Conservation (phyloP, 2,113 vertebrate species). For the Hypomesus transpacificus region DNA sequence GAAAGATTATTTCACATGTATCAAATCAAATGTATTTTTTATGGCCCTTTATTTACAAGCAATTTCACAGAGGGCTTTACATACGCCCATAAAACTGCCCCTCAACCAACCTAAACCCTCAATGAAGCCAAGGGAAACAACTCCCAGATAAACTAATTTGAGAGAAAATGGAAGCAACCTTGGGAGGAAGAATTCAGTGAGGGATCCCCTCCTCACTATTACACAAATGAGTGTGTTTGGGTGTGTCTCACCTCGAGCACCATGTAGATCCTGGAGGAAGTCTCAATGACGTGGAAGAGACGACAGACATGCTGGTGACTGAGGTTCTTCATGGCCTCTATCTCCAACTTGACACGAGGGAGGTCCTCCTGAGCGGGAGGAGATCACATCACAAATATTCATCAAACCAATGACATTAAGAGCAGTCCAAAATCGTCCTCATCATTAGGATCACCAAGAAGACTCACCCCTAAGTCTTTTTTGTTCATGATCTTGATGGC, state of each 20-base stretch:
- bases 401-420: background rate
- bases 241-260: conserved; percentile 81
- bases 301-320: conserved; percentile 90
- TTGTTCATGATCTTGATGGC: conserved; percentile 97
- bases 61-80: too few species aligned
- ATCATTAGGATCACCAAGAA: background rate
- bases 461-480: conserved; percentile 83
- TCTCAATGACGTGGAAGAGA: conserved; percentile 93
- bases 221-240: background rate
- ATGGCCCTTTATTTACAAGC: too few species aligned
- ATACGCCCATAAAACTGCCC: too few species aligned
- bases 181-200: too few species aligned
- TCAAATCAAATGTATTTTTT: too few species aligned
- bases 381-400: conserved; percentile 9
- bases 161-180: too few species aligned
- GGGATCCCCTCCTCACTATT: too few species aligned
- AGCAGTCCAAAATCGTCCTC: background rate
- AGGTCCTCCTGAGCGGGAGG: conserved; percentile 79
- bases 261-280: conserved; percentile 88
- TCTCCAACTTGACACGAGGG: conserved; percentile 88
- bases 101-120: too few species aligned
- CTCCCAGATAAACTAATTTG: too few species aligned
- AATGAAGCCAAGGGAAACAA: too few species aligned
- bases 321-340: conserved; percentile 91
- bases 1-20: too few species aligned